phyloP scores from a whole-genome alignment of 2,113 vertebrate genomes.

The Apodemus sylvaticus region DNA sequence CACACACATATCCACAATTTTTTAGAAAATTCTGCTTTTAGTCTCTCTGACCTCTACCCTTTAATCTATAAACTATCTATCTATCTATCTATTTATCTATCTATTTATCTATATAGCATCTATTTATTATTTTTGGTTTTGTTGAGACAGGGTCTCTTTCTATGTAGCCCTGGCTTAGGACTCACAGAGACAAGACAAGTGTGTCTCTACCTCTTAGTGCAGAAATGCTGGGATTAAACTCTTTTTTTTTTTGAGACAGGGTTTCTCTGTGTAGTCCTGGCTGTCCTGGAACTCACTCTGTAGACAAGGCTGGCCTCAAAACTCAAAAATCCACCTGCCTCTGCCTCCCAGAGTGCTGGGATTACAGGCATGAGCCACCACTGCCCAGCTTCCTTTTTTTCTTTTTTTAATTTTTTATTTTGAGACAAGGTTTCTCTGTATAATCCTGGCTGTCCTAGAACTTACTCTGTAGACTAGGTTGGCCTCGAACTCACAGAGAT shows the following conservation, averaged over 20 bases:
- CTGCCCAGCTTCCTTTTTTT: too few relatives aligned
- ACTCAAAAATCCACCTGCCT: too few relatives aligned
- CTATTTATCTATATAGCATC: background rate
- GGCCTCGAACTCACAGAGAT: background rate
- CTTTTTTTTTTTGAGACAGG: too few relatives aligned
- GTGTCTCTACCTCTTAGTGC: background rate
- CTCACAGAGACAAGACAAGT: background rate
- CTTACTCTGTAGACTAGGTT: background rate
- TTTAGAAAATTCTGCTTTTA: background rate
- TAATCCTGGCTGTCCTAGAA: background rate
- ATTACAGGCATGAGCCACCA: too few relatives aligned
- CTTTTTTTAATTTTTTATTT: too few relatives aligned
- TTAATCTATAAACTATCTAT: background rate
- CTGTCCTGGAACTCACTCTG: too few relatives aligned
- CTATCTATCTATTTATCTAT: background rate
- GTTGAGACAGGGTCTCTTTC: background rate
- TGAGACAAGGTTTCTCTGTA: background rate
- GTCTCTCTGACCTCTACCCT: background rate
- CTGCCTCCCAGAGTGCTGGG: too few relatives aligned
- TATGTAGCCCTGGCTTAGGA: background rate
- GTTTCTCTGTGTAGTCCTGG: too few relatives aligned
- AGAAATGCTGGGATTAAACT: background rate
- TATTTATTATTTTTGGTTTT: background rate
- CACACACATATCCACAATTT: background rate
- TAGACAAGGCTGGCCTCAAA: too few relatives aligned